Evolutionary conservation across 2,888 invertebrate species (phyloP).

Genomic region (Catocala sponsa): DNA sequence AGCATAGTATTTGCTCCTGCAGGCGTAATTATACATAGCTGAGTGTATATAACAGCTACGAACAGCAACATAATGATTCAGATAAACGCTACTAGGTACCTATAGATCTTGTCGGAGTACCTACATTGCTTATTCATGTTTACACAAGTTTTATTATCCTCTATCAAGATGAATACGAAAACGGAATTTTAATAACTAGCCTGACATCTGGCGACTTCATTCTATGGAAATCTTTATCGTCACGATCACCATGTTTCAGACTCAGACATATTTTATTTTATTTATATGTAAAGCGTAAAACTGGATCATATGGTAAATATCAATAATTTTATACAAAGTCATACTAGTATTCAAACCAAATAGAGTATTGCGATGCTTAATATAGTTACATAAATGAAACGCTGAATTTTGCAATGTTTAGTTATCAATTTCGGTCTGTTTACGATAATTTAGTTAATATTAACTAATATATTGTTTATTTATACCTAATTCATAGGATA

Average conservation of each 20-base stretch:
- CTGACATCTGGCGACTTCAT: slow-evolving; percentile 29
- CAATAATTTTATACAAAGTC: neutral
- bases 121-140: slow-evolving; percentile 43
- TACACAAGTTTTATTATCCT: slow-evolving; percentile 44
- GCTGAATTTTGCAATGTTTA: no score
- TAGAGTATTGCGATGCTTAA: no score
- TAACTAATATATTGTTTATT: no score
- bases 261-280: slow-evolving; percentile 15
- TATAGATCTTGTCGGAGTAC: slow-evolving; percentile 39
- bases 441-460: no score
- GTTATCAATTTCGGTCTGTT: no score
- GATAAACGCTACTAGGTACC: slow-evolving; percentile 24
- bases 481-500: no score
- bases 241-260: slow-evolving; percentile 12
- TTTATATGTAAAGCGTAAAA: slow-evolving; percentile 5
- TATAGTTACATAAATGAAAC: no score
- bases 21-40: slow-evolving; percentile 4
- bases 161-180: slow-evolving; percentile 37
- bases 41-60: no score
- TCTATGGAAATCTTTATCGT: slow-evolving; percentile 22
- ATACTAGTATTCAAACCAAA: no score
- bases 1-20: slow-evolving; percentile 3
- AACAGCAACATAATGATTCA: slow-evolving; percentile 31
- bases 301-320: neutral
- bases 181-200: slow-evolving; percentile 40